Evolutionary conservation across 2,797 vertebrate genomes (phyloP).

Genomic region (Geotrypetes seraphini): DNA sequence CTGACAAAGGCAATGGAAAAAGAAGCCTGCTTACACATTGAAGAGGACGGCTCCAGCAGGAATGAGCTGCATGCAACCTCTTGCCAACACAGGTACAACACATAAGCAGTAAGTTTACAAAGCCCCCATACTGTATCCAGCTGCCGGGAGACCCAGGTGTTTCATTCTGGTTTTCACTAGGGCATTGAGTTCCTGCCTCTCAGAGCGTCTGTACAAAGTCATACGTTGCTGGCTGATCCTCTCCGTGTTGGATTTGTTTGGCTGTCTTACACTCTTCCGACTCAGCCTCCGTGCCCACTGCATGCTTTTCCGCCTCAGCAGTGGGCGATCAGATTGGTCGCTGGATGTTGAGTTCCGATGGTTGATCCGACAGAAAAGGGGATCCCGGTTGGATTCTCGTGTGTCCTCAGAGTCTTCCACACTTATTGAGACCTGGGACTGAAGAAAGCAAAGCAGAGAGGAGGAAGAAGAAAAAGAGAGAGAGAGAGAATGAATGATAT

Average conservation of each 20-base stretch:
- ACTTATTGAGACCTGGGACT: slow-evolving; percentile 74
- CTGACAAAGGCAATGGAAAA: not conserved
- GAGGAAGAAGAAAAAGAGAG: not conserved
- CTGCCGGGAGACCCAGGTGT: slow-evolving; percentile 66
- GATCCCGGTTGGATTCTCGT: slow-evolving; percentile 56
- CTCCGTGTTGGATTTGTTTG: slow-evolving; percentile 54
- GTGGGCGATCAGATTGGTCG: slow-evolving; percentile 62
- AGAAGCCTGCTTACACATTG: no score
- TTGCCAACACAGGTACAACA: no score
- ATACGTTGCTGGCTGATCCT: slow-evolving; percentile 72
- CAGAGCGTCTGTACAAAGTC: slow-evolving; percentile 65
- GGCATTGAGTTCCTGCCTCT: slow-evolving; percentile 71
- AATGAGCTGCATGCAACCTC: not conserved
- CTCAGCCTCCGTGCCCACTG: slow-evolving; percentile 72
- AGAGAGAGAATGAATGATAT: not conserved
- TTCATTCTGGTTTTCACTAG: slow-evolving; percentile 72
- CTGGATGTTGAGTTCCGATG: slow-evolving; percentile 72
- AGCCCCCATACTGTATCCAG: slow-evolving; percentile 64
- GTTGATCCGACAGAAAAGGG: slow-evolving; percentile 50
- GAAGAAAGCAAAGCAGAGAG: not conserved
- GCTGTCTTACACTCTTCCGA: slow-evolving; percentile 60
- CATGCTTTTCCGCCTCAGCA: slow-evolving; percentile 75
- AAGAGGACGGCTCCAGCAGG: not conserved
- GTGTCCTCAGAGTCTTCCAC: slow-evolving; percentile 74
- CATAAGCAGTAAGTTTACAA: no score